phyloP scores from a whole-genome alignment of 2,888 invertebrate species.

The Pelosia muscerda region DNA sequence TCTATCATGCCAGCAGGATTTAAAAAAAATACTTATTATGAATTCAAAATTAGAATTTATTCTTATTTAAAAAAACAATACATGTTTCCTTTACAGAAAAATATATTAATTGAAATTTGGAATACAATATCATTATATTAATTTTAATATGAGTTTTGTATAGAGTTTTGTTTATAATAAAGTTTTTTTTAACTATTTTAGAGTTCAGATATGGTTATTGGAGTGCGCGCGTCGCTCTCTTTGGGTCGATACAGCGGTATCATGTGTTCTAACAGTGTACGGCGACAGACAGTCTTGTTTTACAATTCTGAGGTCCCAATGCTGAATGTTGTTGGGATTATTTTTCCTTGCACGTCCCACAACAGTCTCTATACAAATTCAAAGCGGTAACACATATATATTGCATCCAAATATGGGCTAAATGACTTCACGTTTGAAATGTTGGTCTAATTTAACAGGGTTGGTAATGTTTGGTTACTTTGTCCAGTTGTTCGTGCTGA shows the following conservation, averaged over 20 bases:
- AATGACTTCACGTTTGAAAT: conserved; percentile 30
- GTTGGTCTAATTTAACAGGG: conserved; percentile 40
- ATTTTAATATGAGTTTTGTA: conserved; percentile 1
- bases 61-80: neutral
- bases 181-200: conserved; percentile 52
- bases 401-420: conserved; percentile 54
- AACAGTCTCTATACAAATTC: conserved; percentile 52
- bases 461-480: conserved; percentile 37
- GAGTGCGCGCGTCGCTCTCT: conserved; percentile 80
- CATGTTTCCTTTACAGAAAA: neutral
- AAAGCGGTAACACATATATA: conserved; percentile 31
- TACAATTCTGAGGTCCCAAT: conserved; percentile 70
- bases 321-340: conserved; percentile 62
- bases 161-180: conserved; percentile 30
- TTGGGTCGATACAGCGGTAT: conserved; percentile 82
- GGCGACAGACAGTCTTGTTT: conserved; percentile 84
- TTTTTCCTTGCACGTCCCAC: conserved; percentile 57
- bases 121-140: neutral
- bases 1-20: conserved; percentile 6
- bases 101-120: neutral
- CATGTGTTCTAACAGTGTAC: conserved; percentile 71
- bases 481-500: conserved; percentile 32
- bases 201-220: conserved; percentile 59
- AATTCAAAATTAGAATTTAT: neutral
- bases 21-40: conserved; percentile 16